Evolutionary conservation across 2,113 vertebrate genomes (phyloP).

Genomic region (Phainopepla nitens): DNA sequence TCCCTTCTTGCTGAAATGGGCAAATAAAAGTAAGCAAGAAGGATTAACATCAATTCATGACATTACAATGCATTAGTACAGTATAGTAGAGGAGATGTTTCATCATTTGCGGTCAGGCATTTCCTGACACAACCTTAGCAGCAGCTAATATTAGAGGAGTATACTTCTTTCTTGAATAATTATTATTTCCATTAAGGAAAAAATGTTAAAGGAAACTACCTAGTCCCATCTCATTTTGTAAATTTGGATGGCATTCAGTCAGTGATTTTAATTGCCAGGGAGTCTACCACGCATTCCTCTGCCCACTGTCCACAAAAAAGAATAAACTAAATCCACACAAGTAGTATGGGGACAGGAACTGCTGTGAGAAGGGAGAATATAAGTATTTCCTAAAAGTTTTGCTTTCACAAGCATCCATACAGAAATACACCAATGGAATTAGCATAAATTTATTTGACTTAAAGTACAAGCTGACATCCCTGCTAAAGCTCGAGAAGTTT

Average conservation of each 20-base stretch:
- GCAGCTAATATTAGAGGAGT: not conserved
- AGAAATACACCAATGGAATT: not conserved
- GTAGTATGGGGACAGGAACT: not conserved
- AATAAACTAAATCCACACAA: not conserved
- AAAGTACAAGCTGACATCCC: not conserved
- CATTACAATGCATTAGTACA: not conserved
- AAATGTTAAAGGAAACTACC: not conserved
- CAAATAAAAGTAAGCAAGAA: not conserved
- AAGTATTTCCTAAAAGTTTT: not conserved
- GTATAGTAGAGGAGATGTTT: not conserved
- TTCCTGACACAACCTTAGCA: not conserved
- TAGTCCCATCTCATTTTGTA: not conserved
- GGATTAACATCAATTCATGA: not conserved
- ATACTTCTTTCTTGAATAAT: not conserved
- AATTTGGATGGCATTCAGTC: not conserved
- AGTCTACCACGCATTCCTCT: not conserved
- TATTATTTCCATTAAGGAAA: not conserved
- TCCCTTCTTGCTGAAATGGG: not conserved
- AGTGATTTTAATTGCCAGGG: not conserved
- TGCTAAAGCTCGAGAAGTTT: not conserved
- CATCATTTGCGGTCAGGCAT: accelerated
- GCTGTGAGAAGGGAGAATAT: not conserved
- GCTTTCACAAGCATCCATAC: not conserved
- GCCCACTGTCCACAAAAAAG: not conserved
- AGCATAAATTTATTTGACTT: not conserved